Percentiles rank a stretch among this genome's conserved stretches.
These are phyloP conservation scores for Brachyistius frenatus DNA, from an alignment of 2,113 vertebrate species.

Conservation along the genomic window DNA sequence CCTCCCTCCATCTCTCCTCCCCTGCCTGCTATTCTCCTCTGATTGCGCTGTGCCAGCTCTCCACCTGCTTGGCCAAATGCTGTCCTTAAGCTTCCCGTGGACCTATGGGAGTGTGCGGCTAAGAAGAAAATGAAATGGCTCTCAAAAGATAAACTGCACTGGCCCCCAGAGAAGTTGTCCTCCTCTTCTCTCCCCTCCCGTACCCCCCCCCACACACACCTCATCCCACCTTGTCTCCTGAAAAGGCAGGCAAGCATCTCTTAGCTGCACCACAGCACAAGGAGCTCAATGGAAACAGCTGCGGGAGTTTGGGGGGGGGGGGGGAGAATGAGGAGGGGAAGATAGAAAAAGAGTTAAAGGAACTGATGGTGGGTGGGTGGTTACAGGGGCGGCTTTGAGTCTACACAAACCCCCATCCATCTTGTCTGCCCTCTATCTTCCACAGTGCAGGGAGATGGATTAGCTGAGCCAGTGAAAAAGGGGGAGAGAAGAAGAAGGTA, in stretches of 20 bases:
- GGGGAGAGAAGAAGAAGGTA: not conserved
- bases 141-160: conserved; percentile 63
- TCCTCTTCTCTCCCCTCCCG: conserved; percentile 14
- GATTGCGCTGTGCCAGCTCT: conserved; percentile 55
- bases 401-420: conserved; percentile 61
- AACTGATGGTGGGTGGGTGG: conserved; percentile 15
- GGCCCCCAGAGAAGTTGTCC: conserved; percentile 41
- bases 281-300: conserved; percentile 17
- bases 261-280: conserved; percentile 24
- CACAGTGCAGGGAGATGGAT: conserved; percentile 61
- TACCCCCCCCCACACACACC: not conserved
- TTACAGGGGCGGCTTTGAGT: conserved; percentile 12
- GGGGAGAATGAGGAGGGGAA: conserved; percentile 14
- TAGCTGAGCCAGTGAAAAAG: conserved; percentile 19
- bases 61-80: conserved; percentile 60
- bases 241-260: conserved; percentile 40
- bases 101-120: conserved; percentile 55
- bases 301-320: conserved; percentile 1
- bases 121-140: conserved; percentile 62
- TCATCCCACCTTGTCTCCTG: conserved; percentile 40
- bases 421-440: conserved; percentile 64
- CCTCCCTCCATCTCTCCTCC: conserved; percentile 14
- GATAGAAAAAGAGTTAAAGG: conserved; percentile 30
- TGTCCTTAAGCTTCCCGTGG: conserved; percentile 57
- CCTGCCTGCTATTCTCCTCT: conserved; percentile 38